phyloP scores from a whole-genome alignment of 1,140 invertebrate genomes.

The Bombus confusus region DNA sequence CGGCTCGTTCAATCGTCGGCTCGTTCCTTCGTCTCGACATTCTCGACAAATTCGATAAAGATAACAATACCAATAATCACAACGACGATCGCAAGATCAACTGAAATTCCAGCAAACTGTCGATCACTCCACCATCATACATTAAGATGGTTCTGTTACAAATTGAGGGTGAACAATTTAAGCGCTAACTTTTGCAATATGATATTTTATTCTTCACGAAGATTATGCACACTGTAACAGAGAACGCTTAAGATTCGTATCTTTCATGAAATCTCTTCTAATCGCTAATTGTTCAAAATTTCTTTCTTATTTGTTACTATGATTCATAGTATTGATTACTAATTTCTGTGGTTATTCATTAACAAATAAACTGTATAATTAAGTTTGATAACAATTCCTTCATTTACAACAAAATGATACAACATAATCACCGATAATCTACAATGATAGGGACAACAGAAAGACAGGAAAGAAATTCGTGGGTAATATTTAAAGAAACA shows the following conservation, averaged over 20 bases:
- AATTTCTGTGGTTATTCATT: no score
- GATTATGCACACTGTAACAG: no score
- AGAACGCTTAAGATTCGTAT: background rate
- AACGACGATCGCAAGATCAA: conserved; percentile 69
- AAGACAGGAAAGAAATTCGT: background rate
- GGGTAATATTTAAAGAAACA: background rate
- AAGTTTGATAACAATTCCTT: no score
- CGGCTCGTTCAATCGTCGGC: conserved; percentile 73
- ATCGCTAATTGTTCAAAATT: background rate
- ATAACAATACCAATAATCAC: conserved; percentile 69
- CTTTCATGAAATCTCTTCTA: background rate
- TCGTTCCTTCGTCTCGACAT: conserved; percentile 76
- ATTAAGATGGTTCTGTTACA: background rate
- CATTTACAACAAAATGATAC: no score
- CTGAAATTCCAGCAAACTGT: conserved; percentile 26
- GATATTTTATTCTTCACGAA: no score
- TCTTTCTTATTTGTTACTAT: background rate
- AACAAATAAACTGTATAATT: no score
- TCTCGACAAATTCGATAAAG: conserved; percentile 76
- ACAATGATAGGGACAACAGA: background rate
- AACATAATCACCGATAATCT: background rate
- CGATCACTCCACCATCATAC: background rate
- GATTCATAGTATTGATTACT: no score
- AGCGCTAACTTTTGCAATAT: background rate
- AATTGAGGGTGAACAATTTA: background rate